Evolutionary conservation across 2,113 vertebrate genomes (phyloP).

Genomic region (Neomonachus schauinslandi): DNA sequence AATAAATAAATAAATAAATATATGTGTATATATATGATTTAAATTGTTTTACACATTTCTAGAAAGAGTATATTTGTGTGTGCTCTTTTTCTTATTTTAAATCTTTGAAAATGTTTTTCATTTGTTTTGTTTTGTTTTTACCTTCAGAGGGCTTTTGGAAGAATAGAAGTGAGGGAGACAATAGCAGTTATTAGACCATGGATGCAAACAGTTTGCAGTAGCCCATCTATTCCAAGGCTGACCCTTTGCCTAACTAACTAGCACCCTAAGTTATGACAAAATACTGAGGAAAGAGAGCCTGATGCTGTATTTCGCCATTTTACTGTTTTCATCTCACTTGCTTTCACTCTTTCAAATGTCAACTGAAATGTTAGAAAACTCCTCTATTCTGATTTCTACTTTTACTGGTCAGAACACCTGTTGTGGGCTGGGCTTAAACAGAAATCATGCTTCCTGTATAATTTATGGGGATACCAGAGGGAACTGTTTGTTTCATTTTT

Average conservation of each 20-base stretch:
- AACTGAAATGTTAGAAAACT: slow-evolving; percentile 44
- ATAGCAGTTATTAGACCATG: neutral
- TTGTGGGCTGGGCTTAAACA: slow-evolving; percentile 43
- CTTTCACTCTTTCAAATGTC: slow-evolving; percentile 56
- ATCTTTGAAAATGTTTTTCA: neutral
- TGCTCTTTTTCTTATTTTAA: neutral
- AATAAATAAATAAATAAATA: too few species aligned
- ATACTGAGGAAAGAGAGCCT: neutral
- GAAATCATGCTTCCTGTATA: slow-evolving; percentile 62
- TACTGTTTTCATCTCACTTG: slow-evolving; percentile 27
- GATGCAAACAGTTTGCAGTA: neutral
- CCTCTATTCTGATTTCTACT: slow-evolving; percentile 26
- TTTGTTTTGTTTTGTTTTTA: neutral
- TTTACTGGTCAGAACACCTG: slow-evolving; percentile 46
- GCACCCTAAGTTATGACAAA: neutral
- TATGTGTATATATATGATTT: neutral
- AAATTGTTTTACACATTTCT: neutral
- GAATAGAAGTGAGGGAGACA: neutral
- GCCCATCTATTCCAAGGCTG: neutral
- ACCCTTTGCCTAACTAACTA: neutral
- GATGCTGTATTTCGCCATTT: neutral
- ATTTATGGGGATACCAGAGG: slow-evolving; percentile 58
- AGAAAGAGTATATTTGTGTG: neutral
- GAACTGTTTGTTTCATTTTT: slow-evolving; percentile 67
- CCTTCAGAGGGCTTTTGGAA: neutral